Evolutionary conservation across 2,888 invertebrate genomes (phyloP).

Genomic region (Crioceris asparagi): DNA sequence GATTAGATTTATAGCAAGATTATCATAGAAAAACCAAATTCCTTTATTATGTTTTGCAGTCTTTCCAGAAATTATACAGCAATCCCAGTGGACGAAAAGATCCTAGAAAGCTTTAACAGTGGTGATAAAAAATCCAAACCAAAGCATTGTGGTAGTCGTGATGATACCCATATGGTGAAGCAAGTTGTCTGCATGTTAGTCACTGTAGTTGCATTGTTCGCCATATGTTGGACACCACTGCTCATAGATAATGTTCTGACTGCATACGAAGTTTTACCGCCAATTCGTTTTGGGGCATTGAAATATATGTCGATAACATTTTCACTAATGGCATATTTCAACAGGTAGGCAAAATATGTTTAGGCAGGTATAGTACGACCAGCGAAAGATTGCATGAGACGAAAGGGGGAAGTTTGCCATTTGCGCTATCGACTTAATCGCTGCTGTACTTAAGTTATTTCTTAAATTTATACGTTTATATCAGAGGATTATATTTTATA

Average conservation of each 20-base stretch:
- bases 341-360: slow-evolving; percentile 49
- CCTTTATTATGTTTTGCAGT: slow-evolving; percentile 10
- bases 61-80: slow-evolving; percentile 17
- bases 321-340: slow-evolving; percentile 56
- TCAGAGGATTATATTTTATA: no score
- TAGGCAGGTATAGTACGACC: no score
- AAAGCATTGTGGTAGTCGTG: slow-evolving; percentile 16
- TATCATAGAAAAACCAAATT: no score
- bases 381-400: no score
- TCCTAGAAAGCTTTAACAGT: slow-evolving; percentile 11
- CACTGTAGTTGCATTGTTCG: slow-evolving; percentile 56
- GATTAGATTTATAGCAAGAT: no score
- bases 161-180: slow-evolving; percentile 30
- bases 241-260: slow-evolving; percentile 55
- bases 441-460: no score
- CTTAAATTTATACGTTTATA: no score
- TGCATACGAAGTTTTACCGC: slow-evolving; percentile 45
- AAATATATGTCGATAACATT: slow-evolving; percentile 53
- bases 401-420: no score
- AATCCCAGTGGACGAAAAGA: slow-evolving; percentile 10
- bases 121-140: slow-evolving; percentile 11
- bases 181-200: slow-evolving; percentile 68
- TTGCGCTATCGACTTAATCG: no score
- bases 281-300: slow-evolving; percentile 40
- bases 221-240: slow-evolving; percentile 58